Percentiles rank a stretch among this genome's conserved stretches.
phyloP scores from a whole-genome alignment of 2,797 vertebrate species.

The Melanotaenia trifasciata region DNA sequence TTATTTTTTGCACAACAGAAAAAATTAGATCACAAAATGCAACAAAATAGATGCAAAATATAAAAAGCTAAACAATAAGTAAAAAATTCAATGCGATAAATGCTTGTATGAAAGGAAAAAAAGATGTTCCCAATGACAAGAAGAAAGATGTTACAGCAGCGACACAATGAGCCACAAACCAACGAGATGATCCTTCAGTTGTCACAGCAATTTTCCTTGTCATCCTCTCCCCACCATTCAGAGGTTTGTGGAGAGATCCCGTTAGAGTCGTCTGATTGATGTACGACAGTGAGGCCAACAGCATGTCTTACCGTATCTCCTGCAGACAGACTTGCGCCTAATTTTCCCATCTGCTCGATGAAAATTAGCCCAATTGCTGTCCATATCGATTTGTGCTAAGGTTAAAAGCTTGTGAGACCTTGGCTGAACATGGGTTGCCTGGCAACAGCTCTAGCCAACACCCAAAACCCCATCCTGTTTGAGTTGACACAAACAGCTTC shows the following conservation, averaged over 20 bases:
- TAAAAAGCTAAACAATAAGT: background rate
- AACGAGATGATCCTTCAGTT: constrained; percentile 29
- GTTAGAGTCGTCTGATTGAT: constrained; percentile 54
- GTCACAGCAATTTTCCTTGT: constrained; percentile 55
- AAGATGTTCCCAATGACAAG: constrained; percentile 22
- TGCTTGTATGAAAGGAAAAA: constrained; percentile 21
- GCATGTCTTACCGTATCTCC: constrained; percentile 52
- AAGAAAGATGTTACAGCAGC: constrained; percentile 5
- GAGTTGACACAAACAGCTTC: constrained; percentile 35
- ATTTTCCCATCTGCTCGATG: constrained; percentile 83
- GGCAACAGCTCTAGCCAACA: constrained; percentile 71
- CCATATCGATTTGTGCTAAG: constrained; percentile 79
- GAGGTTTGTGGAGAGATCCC: constrained; percentile 56
- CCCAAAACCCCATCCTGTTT: constrained; percentile 47
- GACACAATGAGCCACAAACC: background rate
- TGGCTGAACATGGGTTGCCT: constrained; percentile 79
- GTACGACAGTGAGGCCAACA: constrained; percentile 34
- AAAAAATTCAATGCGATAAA: background rate
- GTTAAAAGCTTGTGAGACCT: constrained; percentile 85
- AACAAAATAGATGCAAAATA: background rate
- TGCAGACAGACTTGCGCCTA: constrained; percentile 65
- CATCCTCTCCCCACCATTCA: constrained; percentile 21
- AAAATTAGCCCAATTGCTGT: constrained; percentile 81
- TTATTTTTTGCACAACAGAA: too few relatives aligned
- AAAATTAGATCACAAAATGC: too few relatives aligned